Percentiles rank a stretch among this genome's conserved stretches.
phyloP scores from a whole-genome alignment of 2,797 vertebrate genomes.

The Megaceryle alcyon region DNA sequence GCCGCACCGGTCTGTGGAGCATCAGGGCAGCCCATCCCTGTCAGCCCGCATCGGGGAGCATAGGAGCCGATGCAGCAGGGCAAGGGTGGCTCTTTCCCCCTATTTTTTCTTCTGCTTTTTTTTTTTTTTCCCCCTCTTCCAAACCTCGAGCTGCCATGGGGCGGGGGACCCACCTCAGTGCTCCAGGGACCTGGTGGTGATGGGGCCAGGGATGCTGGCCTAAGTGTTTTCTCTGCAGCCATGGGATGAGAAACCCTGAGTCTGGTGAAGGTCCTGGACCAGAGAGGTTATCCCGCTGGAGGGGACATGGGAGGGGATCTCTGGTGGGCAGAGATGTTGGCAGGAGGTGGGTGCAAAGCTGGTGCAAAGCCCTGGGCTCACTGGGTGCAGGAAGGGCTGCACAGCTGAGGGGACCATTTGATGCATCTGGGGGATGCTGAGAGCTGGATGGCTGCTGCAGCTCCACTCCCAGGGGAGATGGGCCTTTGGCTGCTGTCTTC shows the following conservation, averaged over 20 bases:
- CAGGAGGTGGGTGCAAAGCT: background rate
- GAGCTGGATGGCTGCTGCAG: background rate
- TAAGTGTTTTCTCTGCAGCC: background rate
- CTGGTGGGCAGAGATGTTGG: background rate
- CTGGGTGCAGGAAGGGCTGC: background rate
- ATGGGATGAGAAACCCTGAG: background rate
- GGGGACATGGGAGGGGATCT: background rate
- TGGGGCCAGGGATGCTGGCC: background rate
- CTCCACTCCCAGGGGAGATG: background rate
- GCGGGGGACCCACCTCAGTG: background rate
- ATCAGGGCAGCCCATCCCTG: background rate
- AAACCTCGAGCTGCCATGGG: background rate
- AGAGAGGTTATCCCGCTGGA: background rate
- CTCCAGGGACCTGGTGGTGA: background rate
- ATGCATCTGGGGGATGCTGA: background rate
- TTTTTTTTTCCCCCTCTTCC: background rate
- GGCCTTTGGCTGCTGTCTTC: background rate
- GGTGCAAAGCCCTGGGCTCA: background rate
- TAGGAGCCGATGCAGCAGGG: background rate
- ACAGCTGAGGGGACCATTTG: fast-evolving
- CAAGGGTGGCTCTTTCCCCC: background rate
- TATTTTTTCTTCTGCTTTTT: background rate
- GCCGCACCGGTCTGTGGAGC: background rate
- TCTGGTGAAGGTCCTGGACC: background rate
- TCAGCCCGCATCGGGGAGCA: background rate